Evolutionary conservation across 2,888 invertebrate genomes (phyloP), one percentile per base, ranked within the genome.

Genomic region (Epirrhoe tristata): DNA sequence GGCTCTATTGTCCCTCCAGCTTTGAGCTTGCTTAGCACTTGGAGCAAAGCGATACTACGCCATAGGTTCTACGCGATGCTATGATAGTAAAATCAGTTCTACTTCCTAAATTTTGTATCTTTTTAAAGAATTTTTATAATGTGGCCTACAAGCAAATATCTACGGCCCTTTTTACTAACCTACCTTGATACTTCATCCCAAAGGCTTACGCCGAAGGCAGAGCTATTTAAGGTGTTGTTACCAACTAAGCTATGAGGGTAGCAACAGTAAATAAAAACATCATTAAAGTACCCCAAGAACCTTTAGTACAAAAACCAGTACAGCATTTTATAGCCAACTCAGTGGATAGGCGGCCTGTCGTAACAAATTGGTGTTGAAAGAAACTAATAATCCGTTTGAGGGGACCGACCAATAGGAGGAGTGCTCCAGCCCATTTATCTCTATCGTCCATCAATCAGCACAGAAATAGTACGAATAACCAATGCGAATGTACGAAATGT

Each of bases 341-440:
- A 51, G 51, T 54, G 64, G 73, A 62, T 63, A 39, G 51, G 54
- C n/a, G 16, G 1, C 54, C 14, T 60, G 34, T 39, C 17, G 51
- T 63, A 61, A 67, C 65, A 63, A 72, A 69, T 69, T 63, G 63
- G 63, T 53, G 63, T 70, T 69, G 71, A 74, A 75, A 80, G 82
- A 86, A 88, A 86, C 86, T 85, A 88, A 88, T 89, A 88, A 86
- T 83, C 81, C 82, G 76, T 83, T 78, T 74, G 74, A 72, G 51
- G 76, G 67, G 72, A 67, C 69, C 63, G 60, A 77, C 85, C 88
- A 89, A 90, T 90, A 76, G 83, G 77, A 81, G 74, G 78, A 88
- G 87, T 88, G 86, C 77, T 80, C 66, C 67, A 67, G 66, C 54
- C 79, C 86, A 91, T 91, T 88, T 86, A 88, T 91, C 91, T 88